Percentiles rank a stretch among this genome's conserved stretches.
phyloP scores from a whole-genome alignment of 2,113 vertebrate species.

The Coptodon rendalli region DNA sequence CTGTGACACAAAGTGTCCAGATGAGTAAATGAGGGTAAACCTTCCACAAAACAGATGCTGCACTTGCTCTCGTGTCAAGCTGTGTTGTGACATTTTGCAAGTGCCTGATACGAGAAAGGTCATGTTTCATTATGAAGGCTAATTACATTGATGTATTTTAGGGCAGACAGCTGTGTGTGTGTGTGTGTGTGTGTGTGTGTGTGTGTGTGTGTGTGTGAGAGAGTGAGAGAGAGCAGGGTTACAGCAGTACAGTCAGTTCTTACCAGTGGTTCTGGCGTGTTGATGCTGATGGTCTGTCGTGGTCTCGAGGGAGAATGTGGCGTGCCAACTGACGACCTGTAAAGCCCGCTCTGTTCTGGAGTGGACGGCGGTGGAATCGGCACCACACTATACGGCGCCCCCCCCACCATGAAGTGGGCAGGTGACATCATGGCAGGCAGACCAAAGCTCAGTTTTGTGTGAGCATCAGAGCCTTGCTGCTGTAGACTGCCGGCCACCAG shows the following conservation, averaged over 20 bases:
- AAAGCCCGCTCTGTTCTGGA: slow-evolving; percentile 45
- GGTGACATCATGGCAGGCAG: slow-evolving; percentile 68
- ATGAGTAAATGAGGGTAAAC: background rate
- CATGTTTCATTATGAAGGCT: background rate
- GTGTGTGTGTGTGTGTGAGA: too few relatives aligned
- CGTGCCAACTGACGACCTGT: background rate
- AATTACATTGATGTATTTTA: background rate
- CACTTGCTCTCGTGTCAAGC: background rate
- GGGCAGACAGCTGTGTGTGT: background rate
- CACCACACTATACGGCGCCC: slow-evolving; percentile 48
- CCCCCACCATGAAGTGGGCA: slow-evolving; percentile 70
- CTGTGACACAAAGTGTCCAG: background rate
- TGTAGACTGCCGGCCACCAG: slow-evolving; percentile 56
- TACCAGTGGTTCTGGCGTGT: slow-evolving; percentile 38
- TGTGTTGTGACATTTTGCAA: slow-evolving; percentile 13
- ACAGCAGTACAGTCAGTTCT: background rate
- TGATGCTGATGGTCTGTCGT: slow-evolving; percentile 35
- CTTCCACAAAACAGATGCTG: background rate
- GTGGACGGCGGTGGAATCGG: slow-evolving; percentile 43
- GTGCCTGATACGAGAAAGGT: background rate
- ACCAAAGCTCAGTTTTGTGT: slow-evolving; percentile 62
- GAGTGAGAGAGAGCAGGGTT: background rate
- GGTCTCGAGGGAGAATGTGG: slow-evolving; percentile 58
- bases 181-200: background rate
- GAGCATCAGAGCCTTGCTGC: slow-evolving; percentile 38